phyloP scores from a whole-genome alignment of 2,113 vertebrate species.

The Pelodiscus sinensis region DNA sequence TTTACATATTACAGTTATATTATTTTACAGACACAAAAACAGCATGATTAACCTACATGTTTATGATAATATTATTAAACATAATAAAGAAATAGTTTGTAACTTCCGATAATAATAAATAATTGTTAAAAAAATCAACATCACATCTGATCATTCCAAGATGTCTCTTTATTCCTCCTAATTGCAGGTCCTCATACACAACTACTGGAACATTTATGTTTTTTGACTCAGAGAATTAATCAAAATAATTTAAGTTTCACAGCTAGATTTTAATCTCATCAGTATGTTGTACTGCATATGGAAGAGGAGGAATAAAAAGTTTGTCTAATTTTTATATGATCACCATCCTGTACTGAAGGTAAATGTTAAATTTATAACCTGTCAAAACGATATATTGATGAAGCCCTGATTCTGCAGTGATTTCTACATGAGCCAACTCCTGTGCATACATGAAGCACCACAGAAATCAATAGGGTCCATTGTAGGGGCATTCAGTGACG shows the following conservation, averaged over 20 bases:
- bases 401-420: conserved; percentile 28
- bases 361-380: conserved; percentile 53
- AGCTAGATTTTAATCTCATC: conserved; percentile 56
- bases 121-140: neutral
- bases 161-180: conserved; percentile 41
- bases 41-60: neutral
- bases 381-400: conserved; percentile 36
- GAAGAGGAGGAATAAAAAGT: conserved; percentile 27
- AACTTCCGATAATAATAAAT: conserved; percentile 1
- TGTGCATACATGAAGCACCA: conserved; percentile 20
- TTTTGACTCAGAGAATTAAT: conserved; percentile 47
- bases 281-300: conserved; percentile 30
- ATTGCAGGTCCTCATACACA: conserved; percentile 41
- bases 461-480: neutral
- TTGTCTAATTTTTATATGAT: neutral
- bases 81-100: conserved; percentile 13
- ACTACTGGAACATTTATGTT: conserved; percentile 32
- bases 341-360: conserved; percentile 38
- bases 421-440: conserved; percentile 39
- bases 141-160: neutral
- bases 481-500: neutral
- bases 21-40: neutral
- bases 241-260: conserved; percentile 60
- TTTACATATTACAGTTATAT: neutral
- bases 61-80: neutral